phyloP scores from a whole-genome alignment of 2,888 invertebrate species.

The Sipha maydis region DNA sequence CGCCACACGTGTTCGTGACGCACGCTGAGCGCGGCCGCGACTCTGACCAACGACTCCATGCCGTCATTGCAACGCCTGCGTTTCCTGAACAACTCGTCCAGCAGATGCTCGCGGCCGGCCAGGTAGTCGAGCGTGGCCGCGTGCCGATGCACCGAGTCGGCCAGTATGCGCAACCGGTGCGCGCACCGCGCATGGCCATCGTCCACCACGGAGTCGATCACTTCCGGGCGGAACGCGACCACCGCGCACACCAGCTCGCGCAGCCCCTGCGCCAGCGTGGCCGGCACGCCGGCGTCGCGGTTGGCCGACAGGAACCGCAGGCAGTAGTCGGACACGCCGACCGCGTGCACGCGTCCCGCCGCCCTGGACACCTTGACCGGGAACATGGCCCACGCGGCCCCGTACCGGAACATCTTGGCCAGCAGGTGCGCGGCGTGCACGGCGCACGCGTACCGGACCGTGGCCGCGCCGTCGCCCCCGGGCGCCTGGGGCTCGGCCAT shows the following conservation, averaged over 20 bases:
- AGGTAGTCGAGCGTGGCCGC: neutral
- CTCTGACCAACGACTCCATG: neutral
- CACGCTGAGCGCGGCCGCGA: constrained; percentile 3
- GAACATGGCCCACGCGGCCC: neutral
- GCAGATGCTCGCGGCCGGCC: neutral
- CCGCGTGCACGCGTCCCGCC: neutral
- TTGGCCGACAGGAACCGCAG: constrained; percentile 31
- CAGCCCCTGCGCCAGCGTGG: constrained; percentile 10
- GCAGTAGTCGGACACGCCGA: neutral
- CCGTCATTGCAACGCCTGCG: neutral
- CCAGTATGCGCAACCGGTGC: constrained; percentile 1
- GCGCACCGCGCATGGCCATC: neutral
- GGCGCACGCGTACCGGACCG: constrained; percentile 26
- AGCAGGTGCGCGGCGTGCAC: constrained; percentile 38
- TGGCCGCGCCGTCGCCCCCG: neutral
- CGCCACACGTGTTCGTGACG: constrained; percentile 26
- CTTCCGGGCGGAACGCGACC: neutral
- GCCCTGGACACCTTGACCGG: constrained; percentile 30
- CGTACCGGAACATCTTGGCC: constrained; percentile 45
- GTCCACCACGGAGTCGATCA: neutral
- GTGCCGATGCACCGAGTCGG: neutral
- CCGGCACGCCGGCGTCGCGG: neutral
- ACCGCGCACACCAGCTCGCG: constrained; percentile 13
- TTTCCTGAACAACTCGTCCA: constrained; percentile 9
- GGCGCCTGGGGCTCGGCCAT: constrained; percentile 19